Base-by-base conservation (phyloP, 2,797 vertebrate species). In the Taenioides sp. region DNA sequence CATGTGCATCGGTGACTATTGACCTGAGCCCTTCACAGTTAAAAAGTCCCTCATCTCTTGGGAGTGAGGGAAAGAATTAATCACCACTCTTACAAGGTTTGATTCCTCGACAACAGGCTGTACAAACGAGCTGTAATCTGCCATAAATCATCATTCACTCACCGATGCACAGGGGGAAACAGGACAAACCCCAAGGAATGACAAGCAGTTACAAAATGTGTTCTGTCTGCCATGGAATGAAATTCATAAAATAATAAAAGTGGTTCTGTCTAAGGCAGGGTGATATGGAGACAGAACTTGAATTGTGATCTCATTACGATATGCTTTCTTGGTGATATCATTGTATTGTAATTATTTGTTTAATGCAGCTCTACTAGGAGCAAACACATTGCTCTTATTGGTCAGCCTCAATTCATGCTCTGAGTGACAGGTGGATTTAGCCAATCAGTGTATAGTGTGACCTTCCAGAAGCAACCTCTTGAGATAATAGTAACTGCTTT, bases 1-100 rank as follows among this genome's bases (percentile, higher is more conserved):
- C 75, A 67, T 84, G 78, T 76, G 79, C 69, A 71, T 79, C 67
- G 70, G 77, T 50, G 43, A 73, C 64, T 73, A 80, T 85, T 88
- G 87, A 92, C 74, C 79, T 61, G 3, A 7, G 69, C 74, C 73
- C 74, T 80, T 81, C 65, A 75, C 65, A 67, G 70, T 79, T 81
- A 37, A 82, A 62, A 37, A 81, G 72, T 69, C 55, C 2, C 7
- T 1, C 0, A 28, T 78, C 80, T 70, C 70, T 0, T 34, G 77
- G 83, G 81, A 74, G 60, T 49, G 52, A 54, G 54, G 54, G 2
- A 50, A 49, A 54, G 63, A 73, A 82, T 82, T 55, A 84, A 87
- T 86, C 78, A 77, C 84, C 70, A n/a, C 76, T 80, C 72, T 61
- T 78, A 70, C 76, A 75, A 67, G 59, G 70, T 17, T 4, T 66